Conservation (phyloP, 2,113 vertebrate species). For the Thermophis baileyi region DNA sequence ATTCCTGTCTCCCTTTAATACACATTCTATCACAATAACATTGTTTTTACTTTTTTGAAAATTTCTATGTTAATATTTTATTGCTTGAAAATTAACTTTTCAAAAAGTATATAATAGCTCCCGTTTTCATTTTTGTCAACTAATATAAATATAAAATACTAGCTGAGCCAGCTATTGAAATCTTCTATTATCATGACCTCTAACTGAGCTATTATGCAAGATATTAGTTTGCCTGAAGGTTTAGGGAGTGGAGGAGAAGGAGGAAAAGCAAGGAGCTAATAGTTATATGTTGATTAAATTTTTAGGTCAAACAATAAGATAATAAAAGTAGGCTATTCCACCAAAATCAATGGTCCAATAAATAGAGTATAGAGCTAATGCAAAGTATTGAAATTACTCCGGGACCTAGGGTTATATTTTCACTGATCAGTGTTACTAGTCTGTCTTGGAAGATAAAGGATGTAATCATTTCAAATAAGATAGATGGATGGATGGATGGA, state of each 20-base stretch:
- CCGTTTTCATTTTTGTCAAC: background rate
- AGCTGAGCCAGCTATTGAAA: background rate
- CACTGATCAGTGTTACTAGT: background rate
- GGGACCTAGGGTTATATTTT: background rate
- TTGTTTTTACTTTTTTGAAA: background rate
- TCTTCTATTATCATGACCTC: background rate
- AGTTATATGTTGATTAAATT: conserved; percentile 6
- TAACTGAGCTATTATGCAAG: background rate
- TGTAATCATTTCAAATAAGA: background rate
- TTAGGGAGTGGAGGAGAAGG: background rate
- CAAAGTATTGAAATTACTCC: background rate
- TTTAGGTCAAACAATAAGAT: background rate
- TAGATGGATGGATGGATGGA: background rate
- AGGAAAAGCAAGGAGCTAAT: background rate
- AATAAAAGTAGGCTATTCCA: background rate
- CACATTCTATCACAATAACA: background rate
- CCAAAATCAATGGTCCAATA: background rate
- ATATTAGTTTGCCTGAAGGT: background rate
- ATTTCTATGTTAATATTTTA: background rate
- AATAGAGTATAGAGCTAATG: background rate
- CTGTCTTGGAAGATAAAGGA: background rate
- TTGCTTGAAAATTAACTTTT: background rate
- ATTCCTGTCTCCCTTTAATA: too few relatives aligned
- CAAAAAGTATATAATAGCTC: background rate
- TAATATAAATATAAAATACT: background rate